phyloP scores from a whole-genome alignment of 2,888 invertebrate genomes.

The Nowickia ferox region DNA sequence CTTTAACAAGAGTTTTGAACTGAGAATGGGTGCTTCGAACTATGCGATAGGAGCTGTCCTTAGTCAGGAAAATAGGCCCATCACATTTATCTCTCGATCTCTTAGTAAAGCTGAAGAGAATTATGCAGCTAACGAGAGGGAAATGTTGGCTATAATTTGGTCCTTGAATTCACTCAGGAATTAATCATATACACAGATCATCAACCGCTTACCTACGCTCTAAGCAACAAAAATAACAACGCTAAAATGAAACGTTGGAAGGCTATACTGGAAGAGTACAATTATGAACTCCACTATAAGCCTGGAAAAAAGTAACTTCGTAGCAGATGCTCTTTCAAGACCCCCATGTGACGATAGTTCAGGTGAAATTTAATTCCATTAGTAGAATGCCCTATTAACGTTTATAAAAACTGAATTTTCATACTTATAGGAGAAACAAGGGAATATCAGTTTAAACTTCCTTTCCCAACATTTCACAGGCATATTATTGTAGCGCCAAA shows the following conservation, averaged over 20 bases:
- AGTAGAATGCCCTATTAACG: slow-evolving; percentile 36
- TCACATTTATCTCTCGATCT: neutral
- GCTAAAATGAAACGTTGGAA: too few relatives aligned
- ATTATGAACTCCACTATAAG: too few relatives aligned
- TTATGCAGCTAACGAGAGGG: too few relatives aligned
- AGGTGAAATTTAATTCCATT: slow-evolving; percentile 37
- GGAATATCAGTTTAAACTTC: slow-evolving; percentile 23
- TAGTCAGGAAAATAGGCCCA: neutral
- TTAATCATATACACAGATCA: too few relatives aligned
- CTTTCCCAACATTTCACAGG: slow-evolving; percentile 21
- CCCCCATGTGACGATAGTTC: slow-evolving; percentile 41
- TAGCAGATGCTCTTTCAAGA: slow-evolving; percentile 7
- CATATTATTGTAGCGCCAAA: neutral
- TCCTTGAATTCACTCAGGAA: too few relatives aligned
- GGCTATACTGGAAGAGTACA: too few relatives aligned
- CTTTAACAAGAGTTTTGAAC: slow-evolving; percentile 15
- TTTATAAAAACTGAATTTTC: slow-evolving; percentile 54
- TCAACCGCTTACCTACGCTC: too few relatives aligned
- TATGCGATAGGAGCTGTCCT: neutral
- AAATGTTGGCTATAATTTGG: too few relatives aligned
- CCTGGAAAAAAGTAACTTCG: too few relatives aligned
- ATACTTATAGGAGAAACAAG: slow-evolving; percentile 6
- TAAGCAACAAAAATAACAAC: too few relatives aligned
- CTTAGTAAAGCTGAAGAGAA: neutral
- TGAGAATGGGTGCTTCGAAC: neutral